Conservation (phyloP, 2,113 vertebrate genomes). For the Scopus umbretta region DNA sequence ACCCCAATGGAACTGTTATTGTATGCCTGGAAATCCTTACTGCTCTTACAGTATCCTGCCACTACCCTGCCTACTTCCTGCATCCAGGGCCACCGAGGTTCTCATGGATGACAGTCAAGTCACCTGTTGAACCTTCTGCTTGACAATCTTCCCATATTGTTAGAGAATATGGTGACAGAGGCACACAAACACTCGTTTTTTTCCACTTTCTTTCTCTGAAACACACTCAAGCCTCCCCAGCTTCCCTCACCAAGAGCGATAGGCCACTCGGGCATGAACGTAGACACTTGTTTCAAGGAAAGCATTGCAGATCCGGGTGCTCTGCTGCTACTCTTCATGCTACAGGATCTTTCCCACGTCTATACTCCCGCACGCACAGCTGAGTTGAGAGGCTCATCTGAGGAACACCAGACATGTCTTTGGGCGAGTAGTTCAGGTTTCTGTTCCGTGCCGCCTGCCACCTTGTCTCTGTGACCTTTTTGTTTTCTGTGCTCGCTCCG, state of each 20-base stretch:
- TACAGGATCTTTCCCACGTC: not conserved
- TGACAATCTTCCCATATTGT: not conserved
- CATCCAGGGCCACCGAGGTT: not conserved
- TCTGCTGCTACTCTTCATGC: not conserved
- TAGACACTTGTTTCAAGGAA: not conserved
- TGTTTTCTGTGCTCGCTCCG: not conserved
- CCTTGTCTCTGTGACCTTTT: not conserved
- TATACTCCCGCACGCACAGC: not conserved
- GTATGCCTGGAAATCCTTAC: too few species aligned
- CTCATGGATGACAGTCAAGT: not conserved
- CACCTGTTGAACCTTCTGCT: not conserved
- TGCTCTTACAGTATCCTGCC: not conserved
- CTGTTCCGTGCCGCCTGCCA: not conserved
- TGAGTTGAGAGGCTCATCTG: not conserved
- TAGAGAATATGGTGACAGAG: not conserved
- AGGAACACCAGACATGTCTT: not conserved
- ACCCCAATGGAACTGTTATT: fast-evolving
- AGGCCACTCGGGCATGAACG: not conserved
- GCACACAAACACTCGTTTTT: fast-evolving
- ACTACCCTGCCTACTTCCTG: not conserved
- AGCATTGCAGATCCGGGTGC: not conserved
- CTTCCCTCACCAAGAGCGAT: not conserved
- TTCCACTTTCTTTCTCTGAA: not conserved
- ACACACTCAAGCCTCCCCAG: not conserved
- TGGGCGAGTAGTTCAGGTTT: not conserved